Base-by-base conservation (phyloP, 2,888 invertebrate species). In the Anagyrus pseudococci region DNA sequence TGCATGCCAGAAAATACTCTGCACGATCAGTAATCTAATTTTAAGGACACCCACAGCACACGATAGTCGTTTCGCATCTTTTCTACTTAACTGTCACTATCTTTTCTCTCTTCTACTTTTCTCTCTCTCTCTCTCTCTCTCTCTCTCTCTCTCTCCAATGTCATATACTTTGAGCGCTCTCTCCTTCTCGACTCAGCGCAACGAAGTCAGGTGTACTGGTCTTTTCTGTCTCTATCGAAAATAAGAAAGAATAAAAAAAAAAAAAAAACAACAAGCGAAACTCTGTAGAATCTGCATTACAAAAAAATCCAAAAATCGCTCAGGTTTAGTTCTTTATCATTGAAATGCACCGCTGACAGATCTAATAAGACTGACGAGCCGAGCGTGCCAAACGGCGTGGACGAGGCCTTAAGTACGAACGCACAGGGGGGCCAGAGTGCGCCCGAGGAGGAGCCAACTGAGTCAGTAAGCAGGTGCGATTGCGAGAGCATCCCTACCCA, bases 361-460 rank as follows among this genome's bases (percentile, higher is more conserved):
- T 87, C 88, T 78, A 87, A 87, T 75, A 88, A 89, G 85, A 89
- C 89, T 83, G 89, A 85, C 77, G 82, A 83, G 80, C 75, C 77
- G 68, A 80, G 75, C 72, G 75, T 72, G 67, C 69, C 71, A 67
- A 64, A 61, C 22, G 74, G 76, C 64, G 76, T 73, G 77, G 77
- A 78, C 68, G 79, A 79, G 72, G 78, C 77, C 72, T 75, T 76
- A 72, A 75, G 75, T 74, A 73, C 79, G 73, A 80, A 79, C 75
- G 72, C 81, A 73, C 75, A 79, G 65, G 70, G 64, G 71, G 67
- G 64, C 76, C 66, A 66, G 68, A 56, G 70, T 37, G 33, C 33
- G 13, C 2, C 4, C 37, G 33, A 17, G 55, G 41, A 70, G 67
- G 77, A 77, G 33, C 8, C 33, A n/a, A 70, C 74, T 68, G 78